Evolutionary conservation across 2,888 invertebrate genomes (phyloP).

Genomic region (Oligia strigilis): DNA sequence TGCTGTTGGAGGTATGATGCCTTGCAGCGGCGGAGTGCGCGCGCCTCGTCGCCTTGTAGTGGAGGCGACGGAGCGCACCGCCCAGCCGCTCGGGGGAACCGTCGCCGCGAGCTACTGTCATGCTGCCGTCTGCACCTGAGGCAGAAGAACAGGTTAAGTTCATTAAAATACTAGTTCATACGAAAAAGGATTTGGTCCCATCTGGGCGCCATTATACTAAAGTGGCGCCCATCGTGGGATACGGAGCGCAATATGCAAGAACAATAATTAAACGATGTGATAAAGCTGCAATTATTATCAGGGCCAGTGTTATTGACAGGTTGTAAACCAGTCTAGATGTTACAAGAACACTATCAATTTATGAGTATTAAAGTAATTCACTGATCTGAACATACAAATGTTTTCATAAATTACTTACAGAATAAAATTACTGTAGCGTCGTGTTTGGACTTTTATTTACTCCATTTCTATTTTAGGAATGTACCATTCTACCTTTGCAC

Average conservation of each 20-base stretch:
- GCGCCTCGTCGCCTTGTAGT: slow-evolving; percentile 92
- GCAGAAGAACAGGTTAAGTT: neutral
- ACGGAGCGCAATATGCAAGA: neutral
- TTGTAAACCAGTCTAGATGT: neutral
- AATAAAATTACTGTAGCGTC: neutral
- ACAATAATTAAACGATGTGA: neutral
- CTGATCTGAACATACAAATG: neutral
- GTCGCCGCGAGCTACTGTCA: slow-evolving; percentile 87
- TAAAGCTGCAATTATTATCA: neutral
- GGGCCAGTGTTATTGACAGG: neutral
- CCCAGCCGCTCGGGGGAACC: slow-evolving; percentile 87
- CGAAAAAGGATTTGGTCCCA: neutral
- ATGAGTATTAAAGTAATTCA: neutral
- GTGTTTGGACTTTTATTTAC: neutral
- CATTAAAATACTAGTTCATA: neutral
- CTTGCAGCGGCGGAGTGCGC: slow-evolving; percentile 85
- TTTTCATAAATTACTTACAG: neutral
- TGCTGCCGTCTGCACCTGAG: slow-evolving; percentile 87
- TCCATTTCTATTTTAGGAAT: neutral
- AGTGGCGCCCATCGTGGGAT: slow-evolving; percentile 12
- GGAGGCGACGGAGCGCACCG: slow-evolving; percentile 92
- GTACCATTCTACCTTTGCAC: neutral
- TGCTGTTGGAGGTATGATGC: slow-evolving; percentile 73
- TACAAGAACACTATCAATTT: neutral
- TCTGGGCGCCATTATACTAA: slow-evolving; percentile 8